Conservation (phyloP, 2,797 vertebrate species). For the Morus bassanus region DNA sequence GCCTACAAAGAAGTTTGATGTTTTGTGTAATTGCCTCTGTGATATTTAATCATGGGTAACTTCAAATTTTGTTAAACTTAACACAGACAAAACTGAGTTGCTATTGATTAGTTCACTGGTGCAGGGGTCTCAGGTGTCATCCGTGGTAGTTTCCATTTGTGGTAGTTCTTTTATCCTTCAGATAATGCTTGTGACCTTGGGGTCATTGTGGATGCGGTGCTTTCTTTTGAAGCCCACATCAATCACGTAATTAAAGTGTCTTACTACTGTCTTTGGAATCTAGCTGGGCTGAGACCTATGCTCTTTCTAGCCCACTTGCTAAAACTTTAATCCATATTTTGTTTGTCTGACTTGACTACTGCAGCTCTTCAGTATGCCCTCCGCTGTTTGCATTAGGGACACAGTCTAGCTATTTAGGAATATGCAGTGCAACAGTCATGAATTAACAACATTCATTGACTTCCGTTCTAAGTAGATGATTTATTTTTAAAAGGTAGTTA, state of each 20-base stretch:
- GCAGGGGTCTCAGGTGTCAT: constrained; percentile 71
- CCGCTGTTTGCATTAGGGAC: not conserved
- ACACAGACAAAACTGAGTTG: constrained; percentile 66
- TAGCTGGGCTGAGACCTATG: constrained; percentile 60
- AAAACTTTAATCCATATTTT: constrained; percentile 63
- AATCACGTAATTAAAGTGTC: constrained; percentile 72
- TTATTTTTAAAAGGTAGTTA: not conserved
- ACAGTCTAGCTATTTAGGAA: not conserved
- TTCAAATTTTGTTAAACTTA: constrained; percentile 72
- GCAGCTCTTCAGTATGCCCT: not conserved
- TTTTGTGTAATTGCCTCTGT: constrained; percentile 68
- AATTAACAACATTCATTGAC: not conserved
- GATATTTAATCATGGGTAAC: constrained; percentile 60
- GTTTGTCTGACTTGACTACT: constrained; percentile 17
- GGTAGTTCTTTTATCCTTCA: constrained; percentile 70
- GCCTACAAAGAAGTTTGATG: constrained; percentile 52
- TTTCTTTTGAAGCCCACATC: constrained; percentile 71
- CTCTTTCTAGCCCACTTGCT: constrained; percentile 60
- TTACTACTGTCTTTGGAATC: constrained; percentile 69
- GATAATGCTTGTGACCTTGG: constrained; percentile 70
- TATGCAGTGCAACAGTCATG: not conserved
- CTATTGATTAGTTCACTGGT: constrained; percentile 64
- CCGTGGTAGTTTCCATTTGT: constrained; percentile 68
- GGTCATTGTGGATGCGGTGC: constrained; percentile 66
- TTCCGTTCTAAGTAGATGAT: not conserved